Evolutionary conservation across 1,140 invertebrate genomes (phyloP), one percentile per base, ranked within the genome.

Genomic region (Drosophila watanabei): DNA sequence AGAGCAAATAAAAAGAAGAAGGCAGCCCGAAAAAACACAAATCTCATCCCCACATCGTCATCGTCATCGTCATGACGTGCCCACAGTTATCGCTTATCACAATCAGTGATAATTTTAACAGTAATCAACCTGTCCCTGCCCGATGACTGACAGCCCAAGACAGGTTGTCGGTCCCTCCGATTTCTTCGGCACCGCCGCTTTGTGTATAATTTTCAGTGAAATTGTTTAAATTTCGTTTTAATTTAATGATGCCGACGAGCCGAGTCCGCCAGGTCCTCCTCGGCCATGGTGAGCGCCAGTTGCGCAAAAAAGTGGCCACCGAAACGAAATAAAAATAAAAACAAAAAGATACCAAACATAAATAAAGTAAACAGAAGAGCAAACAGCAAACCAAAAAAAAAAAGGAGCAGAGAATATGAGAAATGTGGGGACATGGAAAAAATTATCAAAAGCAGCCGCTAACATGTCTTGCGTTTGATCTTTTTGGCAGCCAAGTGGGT

Each of bases 101-200:
- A 91, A 91, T 91, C 89, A 91, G 89, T 91, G 89, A 91, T 91
- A 91, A 91, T 91, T 91, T 91, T 85, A 91, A 91, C 89, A 91
- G 89, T 91, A 91, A 91, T 91, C 89, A 91, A 91, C 89, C 89
- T 91, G 89, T 91, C 89, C 81, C 58, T 79, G 61, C 49, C 65
- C 62, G 52, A 82, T 83, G 83, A 86, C 83, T 87, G 83, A 87
- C 83, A 87, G 79, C 46, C 79, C 58, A 57, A 65, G 82, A 85
- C 83, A 87, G 80, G 81, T 89, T 88, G 81, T 84, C 85, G 59
- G 75, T 61, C 41, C 65, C 63, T 58, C 48, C 65, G 45, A 45
- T 46, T 35, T 41, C 61, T 61, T 24, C 45, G 57, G n/a, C 68
- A 24, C 54, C 78, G 80, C 82, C 81, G 73, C 60, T 60, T 80